Conservation (phyloP, 1,140 invertebrate genomes). For the Cyclina sinensis region DNA sequence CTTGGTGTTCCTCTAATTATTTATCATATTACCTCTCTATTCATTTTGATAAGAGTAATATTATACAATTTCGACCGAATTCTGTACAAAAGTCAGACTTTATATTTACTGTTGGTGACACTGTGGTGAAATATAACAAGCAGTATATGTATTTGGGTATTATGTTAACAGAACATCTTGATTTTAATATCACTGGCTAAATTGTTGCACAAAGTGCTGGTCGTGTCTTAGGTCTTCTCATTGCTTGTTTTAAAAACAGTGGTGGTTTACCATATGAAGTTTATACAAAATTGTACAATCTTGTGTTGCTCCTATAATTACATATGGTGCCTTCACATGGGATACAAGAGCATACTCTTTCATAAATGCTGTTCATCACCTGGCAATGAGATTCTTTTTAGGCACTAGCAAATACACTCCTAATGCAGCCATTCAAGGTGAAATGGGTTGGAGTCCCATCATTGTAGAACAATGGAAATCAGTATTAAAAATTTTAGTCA, state of each 20-base stretch:
- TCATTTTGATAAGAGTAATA: neutral
- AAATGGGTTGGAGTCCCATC: neutral
- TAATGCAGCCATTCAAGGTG: neutral
- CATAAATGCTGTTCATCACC: conserved; percentile 1
- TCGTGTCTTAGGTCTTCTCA: neutral
- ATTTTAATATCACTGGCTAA: neutral
- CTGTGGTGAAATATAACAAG: neutral
- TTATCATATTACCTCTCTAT: too few relatives aligned
- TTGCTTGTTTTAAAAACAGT: neutral
- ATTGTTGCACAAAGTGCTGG: conserved; percentile 15
- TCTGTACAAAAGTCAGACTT: neutral
- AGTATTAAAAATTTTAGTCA: neutral
- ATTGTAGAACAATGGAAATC: neutral
- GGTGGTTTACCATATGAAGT: neutral
- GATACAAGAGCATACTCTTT: neutral
- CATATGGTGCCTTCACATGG: neutral
- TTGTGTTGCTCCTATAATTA: neutral
- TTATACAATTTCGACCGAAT: neutral
- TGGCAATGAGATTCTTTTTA: conserved; percentile 22
- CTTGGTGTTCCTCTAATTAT: conserved; percentile 17
- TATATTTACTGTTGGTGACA: conserved; percentile 1
- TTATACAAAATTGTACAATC: neutral
- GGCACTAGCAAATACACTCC: conserved; percentile 3
- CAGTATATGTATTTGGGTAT: conserved; percentile 37
- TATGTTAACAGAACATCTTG: neutral